Percentiles rank a stretch among this genome's conserved stretches.
Conservation (phyloP, 2,113 vertebrate species). For the Numida meleagris region DNA sequence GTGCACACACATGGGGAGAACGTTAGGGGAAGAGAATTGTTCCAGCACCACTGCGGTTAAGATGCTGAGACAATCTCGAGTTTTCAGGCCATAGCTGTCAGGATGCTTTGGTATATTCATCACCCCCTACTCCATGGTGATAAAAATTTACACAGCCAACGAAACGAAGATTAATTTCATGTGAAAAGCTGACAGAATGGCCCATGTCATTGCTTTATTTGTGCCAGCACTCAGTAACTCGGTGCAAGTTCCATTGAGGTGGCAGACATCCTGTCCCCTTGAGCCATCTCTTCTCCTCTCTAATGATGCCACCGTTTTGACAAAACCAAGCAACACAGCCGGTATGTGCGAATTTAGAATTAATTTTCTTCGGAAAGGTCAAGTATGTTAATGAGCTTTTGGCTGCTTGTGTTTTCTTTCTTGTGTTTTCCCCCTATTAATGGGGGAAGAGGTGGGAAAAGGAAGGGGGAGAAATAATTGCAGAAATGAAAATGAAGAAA, state of each 20-base stretch:
- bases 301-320: conserved; percentile 81
- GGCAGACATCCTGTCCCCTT: conserved; percentile 80
- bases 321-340: conserved; percentile 78
- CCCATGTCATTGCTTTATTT: conserved; percentile 76
- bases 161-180: conserved; percentile 77
- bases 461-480: background rate
- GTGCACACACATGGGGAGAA: background rate
- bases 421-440: background rate
- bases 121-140: conserved; percentile 63
- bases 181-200: conserved; percentile 81
- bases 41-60: conserved; percentile 53
- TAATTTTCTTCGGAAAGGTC: conserved; percentile 82
- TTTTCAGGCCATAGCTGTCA: conserved; percentile 72
- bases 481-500: background rate
- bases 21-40: background rate
- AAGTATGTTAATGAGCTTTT: conserved; percentile 79
- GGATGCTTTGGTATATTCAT: conserved; percentile 73
- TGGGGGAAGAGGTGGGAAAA: background rate
- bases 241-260: conserved; percentile 75
- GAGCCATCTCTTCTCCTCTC: conserved; percentile 76
- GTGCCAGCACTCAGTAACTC: conserved; percentile 76
- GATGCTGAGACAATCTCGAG: conserved; percentile 66
- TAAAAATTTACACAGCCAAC: conserved; percentile 77
- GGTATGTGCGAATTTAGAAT: conserved; percentile 83
- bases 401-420: conserved; percentile 29